These are phyloP conservation scores for Cryptoprocta ferox DNA, from an alignment of 2,797 vertebrate genomes.

Conservation along the genomic window DNA sequence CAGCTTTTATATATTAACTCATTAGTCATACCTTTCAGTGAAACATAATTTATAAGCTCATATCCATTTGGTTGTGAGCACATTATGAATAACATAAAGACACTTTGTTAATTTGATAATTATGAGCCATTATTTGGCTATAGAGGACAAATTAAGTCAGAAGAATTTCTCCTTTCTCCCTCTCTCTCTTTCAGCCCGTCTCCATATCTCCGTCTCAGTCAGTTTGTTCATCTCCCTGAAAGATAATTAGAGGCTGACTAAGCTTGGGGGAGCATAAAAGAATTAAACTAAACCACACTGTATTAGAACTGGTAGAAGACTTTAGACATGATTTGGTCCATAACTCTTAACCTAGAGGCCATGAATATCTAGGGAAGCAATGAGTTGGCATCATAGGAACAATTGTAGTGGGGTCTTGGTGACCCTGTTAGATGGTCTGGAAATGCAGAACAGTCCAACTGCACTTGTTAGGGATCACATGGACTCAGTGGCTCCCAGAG, in stretches of 20 bases:
- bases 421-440: background rate
- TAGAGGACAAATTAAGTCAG: background rate
- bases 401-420: background rate
- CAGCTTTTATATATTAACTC: conserved; percentile 60
- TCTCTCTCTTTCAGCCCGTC: background rate
- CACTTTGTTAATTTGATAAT: conserved; percentile 57
- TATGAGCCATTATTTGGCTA: conserved; percentile 43
- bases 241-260: background rate
- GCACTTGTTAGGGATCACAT: background rate
- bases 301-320: background rate
- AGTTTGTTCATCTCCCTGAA: background rate
- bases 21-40: conserved; percentile 50
- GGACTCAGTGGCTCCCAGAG: background rate
- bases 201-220: background rate
- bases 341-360: background rate
- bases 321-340: background rate
- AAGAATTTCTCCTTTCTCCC: background rate
- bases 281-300: background rate
- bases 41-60: conserved; percentile 42
- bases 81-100: conserved; percentile 32
- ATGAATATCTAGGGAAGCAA: background rate
- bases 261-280: background rate
- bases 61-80: conserved; percentile 57
- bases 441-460: background rate
- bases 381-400: background rate